A percentile compares a stretch with the other conserved stretches of the same genome.
Conservation (phyloP, 2,113 vertebrate species). For the Microcebus ravelobensis region DNA sequence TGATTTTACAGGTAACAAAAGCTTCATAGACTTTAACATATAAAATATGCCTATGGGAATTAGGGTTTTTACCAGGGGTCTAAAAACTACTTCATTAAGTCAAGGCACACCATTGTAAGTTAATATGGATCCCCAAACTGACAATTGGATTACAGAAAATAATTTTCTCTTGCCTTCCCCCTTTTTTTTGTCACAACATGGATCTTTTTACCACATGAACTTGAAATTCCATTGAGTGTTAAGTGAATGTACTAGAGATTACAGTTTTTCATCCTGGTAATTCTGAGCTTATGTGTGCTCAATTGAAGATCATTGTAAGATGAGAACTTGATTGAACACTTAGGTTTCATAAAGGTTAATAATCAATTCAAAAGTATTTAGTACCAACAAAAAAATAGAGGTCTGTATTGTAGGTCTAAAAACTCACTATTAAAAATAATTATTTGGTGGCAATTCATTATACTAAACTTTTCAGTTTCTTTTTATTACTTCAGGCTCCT, state of each 20-base stretch:
- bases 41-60: slow-evolving; percentile 53
- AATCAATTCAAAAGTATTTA: slow-evolving; percentile 72
- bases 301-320: slow-evolving; percentile 69
- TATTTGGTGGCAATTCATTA: slow-evolving; percentile 84
- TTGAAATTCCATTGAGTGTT: slow-evolving; percentile 54
- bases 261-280: slow-evolving; percentile 34
- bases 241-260: slow-evolving; percentile 63
- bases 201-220: slow-evolving; percentile 53
- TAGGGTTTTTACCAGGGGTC: slow-evolving; percentile 68
- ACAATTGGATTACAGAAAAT: slow-evolving; percentile 73
- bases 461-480: slow-evolving; percentile 99
- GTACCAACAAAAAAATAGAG: slow-evolving; percentile 82
- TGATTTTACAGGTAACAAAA: slow-evolving; percentile 76
- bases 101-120: slow-evolving; percentile 69
- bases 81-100: slow-evolving; percentile 63
- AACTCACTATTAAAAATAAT: slow-evolving; percentile 80
- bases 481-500: slow-evolving; percentile 97
- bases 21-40: slow-evolving; percentile 59
- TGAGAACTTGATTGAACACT: slow-evolving; percentile 68
- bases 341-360: slow-evolving; percentile 63
- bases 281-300: slow-evolving; percentile 69
- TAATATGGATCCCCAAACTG: slow-evolving; percentile 58
- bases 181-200: slow-evolving; percentile 56
- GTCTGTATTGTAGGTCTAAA: slow-evolving; percentile 84
- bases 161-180: background rate